These are phyloP conservation scores for Pharmacophagus antenor DNA, from an alignment of 2,888 invertebrate genomes.

Conservation along the genomic window DNA sequence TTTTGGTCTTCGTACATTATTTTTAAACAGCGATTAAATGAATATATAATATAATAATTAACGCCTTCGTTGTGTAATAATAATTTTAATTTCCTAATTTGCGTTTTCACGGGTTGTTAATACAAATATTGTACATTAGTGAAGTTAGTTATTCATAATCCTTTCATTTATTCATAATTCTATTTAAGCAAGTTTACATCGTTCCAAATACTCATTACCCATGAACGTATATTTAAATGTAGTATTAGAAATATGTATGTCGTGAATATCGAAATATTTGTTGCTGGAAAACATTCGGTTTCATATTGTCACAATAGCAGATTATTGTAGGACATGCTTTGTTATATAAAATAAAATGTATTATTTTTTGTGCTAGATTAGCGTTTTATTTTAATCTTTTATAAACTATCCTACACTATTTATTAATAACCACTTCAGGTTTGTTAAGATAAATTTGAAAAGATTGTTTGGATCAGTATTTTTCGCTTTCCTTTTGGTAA, in stretches of 20 bases:
- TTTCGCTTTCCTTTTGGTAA: too few relatives aligned
- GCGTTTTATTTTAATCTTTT: constrained; percentile 36
- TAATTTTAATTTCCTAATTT: too few relatives aligned
- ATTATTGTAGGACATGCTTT: constrained; percentile 57
- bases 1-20: background rate
- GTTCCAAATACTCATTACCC: background rate
- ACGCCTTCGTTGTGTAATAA: too few relatives aligned
- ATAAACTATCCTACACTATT: background rate
- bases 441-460: background rate
- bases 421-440: background rate
- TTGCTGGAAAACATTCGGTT: constrained; percentile 26
- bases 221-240: background rate
- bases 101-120: too few relatives aligned
- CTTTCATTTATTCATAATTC: background rate
- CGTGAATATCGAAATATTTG: constrained; percentile 30
- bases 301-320: constrained; percentile 19
- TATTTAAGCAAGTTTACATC: background rate
- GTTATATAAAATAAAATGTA: constrained; percentile 69
- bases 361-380: constrained; percentile 64
- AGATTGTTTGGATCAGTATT: too few relatives aligned
- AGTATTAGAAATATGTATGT: constrained; percentile 6
- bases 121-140: background rate
- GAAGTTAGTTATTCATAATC: background rate
- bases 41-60: too few relatives aligned
- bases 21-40: background rate